Evolutionary conservation across 2,888 invertebrate species (phyloP).

Genomic region (Biston stratarius): DNA sequence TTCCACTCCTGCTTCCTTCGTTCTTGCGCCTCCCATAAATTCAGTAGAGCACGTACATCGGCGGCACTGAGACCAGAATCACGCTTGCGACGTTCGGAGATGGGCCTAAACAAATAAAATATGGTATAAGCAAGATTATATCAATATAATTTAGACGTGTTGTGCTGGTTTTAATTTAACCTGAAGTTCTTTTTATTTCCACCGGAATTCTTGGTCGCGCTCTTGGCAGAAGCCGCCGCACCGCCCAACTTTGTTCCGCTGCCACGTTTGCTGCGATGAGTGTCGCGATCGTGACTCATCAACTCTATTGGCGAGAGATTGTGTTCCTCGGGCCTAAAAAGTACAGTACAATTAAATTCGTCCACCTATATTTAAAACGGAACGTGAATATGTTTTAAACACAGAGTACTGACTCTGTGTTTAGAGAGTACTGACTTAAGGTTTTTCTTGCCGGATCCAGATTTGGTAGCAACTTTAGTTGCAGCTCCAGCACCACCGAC

Average conservation of each 20-base stretch:
- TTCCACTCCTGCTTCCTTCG: constrained; percentile 83
- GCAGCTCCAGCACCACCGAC: constrained; percentile 81
- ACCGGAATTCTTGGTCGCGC: constrained; percentile 78
- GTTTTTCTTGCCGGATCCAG: constrained; percentile 80
- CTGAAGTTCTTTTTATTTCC: constrained; percentile 82
- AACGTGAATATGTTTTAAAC: constrained; percentile 9
- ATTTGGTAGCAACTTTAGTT: constrained; percentile 80
- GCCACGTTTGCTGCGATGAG: constrained; percentile 74
- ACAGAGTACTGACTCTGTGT: constrained; percentile 66
- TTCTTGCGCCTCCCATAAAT: constrained; percentile 87
- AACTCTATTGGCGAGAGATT: constrained; percentile 71
- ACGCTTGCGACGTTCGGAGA: constrained; percentile 85
- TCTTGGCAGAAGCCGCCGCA: constrained; percentile 80
- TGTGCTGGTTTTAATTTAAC: constrained; percentile 56
- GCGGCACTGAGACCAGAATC: constrained; percentile 88
- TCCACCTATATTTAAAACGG: constrained; percentile 10
- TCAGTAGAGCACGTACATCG: constrained; percentile 86
- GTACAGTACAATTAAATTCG: constrained; percentile 23
- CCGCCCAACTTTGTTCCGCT: constrained; percentile 80
- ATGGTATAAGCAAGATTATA: constrained; percentile 23
- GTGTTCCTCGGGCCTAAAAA: constrained; percentile 70
- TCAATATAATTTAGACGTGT: not conserved
- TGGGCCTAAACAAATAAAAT: constrained; percentile 62
- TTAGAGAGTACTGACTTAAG: constrained; percentile 71
- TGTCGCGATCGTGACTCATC: constrained; percentile 67